phyloP scores from a whole-genome alignment of 2,113 vertebrate species.

The Xiphophorus couchianus region DNA sequence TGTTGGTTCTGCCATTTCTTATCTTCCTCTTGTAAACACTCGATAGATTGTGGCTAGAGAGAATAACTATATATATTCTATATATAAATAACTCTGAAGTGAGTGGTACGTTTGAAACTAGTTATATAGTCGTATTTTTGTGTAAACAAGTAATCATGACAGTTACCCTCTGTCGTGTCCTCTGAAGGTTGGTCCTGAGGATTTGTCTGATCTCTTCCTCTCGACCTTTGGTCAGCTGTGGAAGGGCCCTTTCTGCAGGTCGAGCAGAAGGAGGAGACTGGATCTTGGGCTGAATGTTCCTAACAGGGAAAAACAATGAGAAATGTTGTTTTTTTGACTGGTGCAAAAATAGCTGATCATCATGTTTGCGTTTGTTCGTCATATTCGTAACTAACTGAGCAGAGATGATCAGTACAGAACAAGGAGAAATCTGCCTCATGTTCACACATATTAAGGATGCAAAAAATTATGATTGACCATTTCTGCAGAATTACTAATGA shows the following conservation, averaged over 20 bases:
- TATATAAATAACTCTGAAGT: too few species aligned
- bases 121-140: neutral
- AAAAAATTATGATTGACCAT: too few species aligned
- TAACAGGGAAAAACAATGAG: slow-evolving; percentile 41
- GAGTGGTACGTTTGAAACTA: neutral
- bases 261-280: slow-evolving; percentile 36
- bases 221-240: slow-evolving; percentile 88
- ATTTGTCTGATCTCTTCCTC: slow-evolving; percentile 98
- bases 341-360: neutral
- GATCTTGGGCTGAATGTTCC: slow-evolving; percentile 93
- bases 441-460: too few species aligned
- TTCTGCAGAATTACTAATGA: too few species aligned
- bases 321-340: neutral
- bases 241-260: slow-evolving; percentile 80
- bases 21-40: too few species aligned
- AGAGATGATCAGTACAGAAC: neutral
- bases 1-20: too few species aligned
- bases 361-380: neutral
- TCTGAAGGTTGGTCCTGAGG: slow-evolving; percentile 93
- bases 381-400: neutral
- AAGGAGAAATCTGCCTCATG: neutral
- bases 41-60: too few species aligned
- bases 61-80: too few species aligned
- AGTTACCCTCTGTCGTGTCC: slow-evolving; percentile 92
- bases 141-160: neutral